Percentiles rank a stretch among this genome's conserved stretches.
These are phyloP conservation scores for Eulithis prunata DNA, from an alignment of 2,888 invertebrate genomes.

Conservation along the genomic window DNA sequence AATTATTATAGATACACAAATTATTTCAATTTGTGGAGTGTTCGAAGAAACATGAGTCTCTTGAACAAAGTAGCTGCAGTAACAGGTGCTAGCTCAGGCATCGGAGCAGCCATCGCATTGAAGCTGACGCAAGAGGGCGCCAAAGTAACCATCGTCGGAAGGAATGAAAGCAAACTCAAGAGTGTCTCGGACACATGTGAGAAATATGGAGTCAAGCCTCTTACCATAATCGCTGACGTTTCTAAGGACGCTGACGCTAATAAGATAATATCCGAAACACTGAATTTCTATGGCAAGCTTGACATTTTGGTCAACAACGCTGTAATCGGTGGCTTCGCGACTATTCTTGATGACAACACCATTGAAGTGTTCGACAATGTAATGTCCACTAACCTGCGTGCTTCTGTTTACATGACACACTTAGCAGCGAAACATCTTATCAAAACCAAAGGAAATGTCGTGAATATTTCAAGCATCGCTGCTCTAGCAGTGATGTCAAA, in stretches of 20 bases:
- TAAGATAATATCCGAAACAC: conserved; percentile 43
- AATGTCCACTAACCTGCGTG: conserved; percentile 49
- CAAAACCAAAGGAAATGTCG: conserved; percentile 51
- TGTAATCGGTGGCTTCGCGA: conserved; percentile 37
- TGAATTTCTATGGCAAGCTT: conserved; percentile 43
- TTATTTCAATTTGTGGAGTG: background rate
- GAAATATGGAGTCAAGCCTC: conserved; percentile 37
- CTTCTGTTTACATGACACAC: conserved; percentile 45
- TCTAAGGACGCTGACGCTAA: conserved; percentile 45
- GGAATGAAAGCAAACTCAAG: conserved; percentile 44
- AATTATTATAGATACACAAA: background rate
- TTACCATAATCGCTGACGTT: conserved; percentile 48
- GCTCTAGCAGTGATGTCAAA: conserved; percentile 15
- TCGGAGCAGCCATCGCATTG: conserved; percentile 56
- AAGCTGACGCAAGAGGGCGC: conserved; percentile 42
- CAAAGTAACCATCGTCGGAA: conserved; percentile 41
- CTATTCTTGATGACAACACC: conserved; percentile 41
- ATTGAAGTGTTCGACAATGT: conserved; percentile 46
- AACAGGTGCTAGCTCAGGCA: conserved; percentile 58
- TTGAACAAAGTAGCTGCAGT: conserved; percentile 54
- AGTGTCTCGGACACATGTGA: conserved; percentile 34
- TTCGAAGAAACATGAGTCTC: conserved; percentile 1
- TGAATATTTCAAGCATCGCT: conserved; percentile 53
- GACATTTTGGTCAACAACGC: conserved; percentile 54
- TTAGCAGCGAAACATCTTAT: conserved; percentile 48